Conservation (phyloP, 2,797 vertebrate species). For the Sebastes reedi region DNA sequence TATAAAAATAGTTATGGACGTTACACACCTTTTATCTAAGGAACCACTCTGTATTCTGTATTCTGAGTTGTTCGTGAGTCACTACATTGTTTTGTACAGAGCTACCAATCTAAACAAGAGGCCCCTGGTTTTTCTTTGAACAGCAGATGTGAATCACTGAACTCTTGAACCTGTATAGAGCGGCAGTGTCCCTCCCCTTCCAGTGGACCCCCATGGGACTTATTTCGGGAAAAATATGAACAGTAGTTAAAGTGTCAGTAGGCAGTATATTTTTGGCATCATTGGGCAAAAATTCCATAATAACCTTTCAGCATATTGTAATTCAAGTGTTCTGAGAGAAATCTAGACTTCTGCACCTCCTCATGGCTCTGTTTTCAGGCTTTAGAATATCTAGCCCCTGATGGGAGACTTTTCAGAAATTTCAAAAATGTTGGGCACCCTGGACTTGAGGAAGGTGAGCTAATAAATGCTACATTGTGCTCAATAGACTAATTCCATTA, state of each 20-base stretch:
- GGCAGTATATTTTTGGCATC: too few relatives aligned
- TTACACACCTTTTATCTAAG: background rate
- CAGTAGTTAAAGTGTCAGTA: too few relatives aligned
- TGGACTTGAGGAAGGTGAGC: too few relatives aligned
- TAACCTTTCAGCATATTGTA: too few relatives aligned
- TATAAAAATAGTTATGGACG: background rate
- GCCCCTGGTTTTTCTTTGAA: background rate
- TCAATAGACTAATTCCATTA: background rate
- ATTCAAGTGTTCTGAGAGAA: too few relatives aligned
- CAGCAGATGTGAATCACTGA: slow-evolving; percentile 1
- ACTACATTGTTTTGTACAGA: background rate
- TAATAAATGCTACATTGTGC: too few relatives aligned
- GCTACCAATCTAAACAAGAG: background rate
- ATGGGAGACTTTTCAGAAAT: too few relatives aligned
- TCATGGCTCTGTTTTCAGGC: too few relatives aligned
- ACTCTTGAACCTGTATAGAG: background rate
- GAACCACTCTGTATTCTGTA: background rate
- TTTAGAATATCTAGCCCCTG: too few relatives aligned
- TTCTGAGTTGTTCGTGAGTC: background rate
- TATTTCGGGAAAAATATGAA: background rate
- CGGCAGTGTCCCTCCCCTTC: background rate
- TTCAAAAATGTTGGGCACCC: too few relatives aligned
- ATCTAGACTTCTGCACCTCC: too few relatives aligned
- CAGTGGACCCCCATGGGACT: background rate
- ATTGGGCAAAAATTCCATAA: too few relatives aligned